A percentile compares a stretch with the other conserved stretches of the same genome.
Conservation (phyloP, 2,113 vertebrate genomes). For the Pelodiscus sinensis region DNA sequence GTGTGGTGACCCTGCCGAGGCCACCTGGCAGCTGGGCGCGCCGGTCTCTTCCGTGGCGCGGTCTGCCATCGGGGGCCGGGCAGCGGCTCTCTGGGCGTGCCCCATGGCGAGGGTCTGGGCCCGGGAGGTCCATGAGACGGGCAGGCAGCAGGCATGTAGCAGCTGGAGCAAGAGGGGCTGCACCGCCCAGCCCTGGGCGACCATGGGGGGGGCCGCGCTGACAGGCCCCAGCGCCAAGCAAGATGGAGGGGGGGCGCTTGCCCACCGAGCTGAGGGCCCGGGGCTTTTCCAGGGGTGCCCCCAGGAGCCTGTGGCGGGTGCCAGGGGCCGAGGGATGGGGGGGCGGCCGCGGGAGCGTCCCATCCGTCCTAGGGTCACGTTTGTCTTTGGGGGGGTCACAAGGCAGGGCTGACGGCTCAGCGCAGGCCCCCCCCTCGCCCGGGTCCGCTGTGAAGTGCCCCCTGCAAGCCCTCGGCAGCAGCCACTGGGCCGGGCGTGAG, state of each 20-base stretch:
- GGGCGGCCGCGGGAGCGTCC: not conserved
- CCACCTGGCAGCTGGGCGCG: not conserved
- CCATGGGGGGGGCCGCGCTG: not conserved
- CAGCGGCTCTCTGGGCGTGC: no score
- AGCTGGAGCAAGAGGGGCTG: not conserved
- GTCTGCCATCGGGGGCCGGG: not conserved
- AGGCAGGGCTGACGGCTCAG: not conserved
- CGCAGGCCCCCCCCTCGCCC: slow-evolving; percentile 28
- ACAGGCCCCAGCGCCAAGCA: not conserved
- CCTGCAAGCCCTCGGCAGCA: slow-evolving; percentile 53
- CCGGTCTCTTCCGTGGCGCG: not conserved
- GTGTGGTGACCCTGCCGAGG: not conserved
- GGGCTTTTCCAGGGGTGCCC: not conserved
- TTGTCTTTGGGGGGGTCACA: not conserved
- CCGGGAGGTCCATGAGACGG: not conserved
- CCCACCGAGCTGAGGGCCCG: not conserved
- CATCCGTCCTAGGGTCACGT: slow-evolving; percentile 1
- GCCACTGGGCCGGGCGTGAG: not conserved
- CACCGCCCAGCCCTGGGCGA: not conserved
- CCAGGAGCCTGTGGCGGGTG: not conserved
- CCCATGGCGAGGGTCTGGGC: not conserved
- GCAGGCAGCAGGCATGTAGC: not conserved
- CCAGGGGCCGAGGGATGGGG: no score
- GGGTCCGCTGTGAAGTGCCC: slow-evolving; percentile 60
- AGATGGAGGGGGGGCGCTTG: not conserved